These are phyloP conservation scores for Oligia latruncula DNA, from an alignment of 2,888 invertebrate species.

Conservation along the genomic window DNA sequence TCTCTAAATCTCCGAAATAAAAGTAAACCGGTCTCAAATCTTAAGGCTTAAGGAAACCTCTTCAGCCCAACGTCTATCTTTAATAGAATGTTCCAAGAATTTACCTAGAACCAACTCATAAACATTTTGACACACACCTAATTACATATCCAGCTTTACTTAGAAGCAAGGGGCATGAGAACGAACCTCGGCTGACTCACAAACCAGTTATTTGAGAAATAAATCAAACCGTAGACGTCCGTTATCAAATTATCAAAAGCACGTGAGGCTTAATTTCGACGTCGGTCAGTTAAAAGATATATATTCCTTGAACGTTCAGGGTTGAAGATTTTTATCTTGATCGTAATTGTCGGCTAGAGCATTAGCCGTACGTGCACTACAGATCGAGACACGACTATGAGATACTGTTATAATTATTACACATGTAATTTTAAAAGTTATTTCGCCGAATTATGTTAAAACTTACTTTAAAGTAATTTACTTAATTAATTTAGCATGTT, in stretches of 20 bases:
- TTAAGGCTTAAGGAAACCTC: background rate
- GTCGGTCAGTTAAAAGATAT: conserved; percentile 87
- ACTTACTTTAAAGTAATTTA: conserved; percentile 42
- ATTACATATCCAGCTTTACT: conserved; percentile 69
- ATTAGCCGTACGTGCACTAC: conserved; percentile 77
- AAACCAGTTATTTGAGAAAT: conserved; percentile 81
- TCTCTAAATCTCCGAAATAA: background rate
- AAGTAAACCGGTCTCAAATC: conserved; percentile 26
- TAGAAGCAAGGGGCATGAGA: conserved; percentile 84
- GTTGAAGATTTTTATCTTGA: conserved; percentile 82
- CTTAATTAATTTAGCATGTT: conserved; percentile 24
- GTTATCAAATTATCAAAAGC: conserved; percentile 90
- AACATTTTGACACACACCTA: conserved; percentile 67
- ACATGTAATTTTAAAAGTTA: conserved; percentile 54
- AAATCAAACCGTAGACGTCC: conserved; percentile 84
- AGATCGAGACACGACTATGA: conserved; percentile 71
- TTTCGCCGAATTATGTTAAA: conserved; percentile 46
- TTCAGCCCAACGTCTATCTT: conserved; percentile 11
- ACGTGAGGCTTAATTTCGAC: conserved; percentile 88
- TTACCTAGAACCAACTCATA: conserved; percentile 62
- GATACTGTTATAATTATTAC: conserved; percentile 70
- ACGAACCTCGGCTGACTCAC: conserved; percentile 78
- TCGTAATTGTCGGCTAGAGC: conserved; percentile 86
- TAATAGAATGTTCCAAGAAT: conserved; percentile 42
- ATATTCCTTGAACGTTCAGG: conserved; percentile 84